Conservation (phyloP, 2,113 vertebrate species). For the Kryptolebias marmoratus region DNA sequence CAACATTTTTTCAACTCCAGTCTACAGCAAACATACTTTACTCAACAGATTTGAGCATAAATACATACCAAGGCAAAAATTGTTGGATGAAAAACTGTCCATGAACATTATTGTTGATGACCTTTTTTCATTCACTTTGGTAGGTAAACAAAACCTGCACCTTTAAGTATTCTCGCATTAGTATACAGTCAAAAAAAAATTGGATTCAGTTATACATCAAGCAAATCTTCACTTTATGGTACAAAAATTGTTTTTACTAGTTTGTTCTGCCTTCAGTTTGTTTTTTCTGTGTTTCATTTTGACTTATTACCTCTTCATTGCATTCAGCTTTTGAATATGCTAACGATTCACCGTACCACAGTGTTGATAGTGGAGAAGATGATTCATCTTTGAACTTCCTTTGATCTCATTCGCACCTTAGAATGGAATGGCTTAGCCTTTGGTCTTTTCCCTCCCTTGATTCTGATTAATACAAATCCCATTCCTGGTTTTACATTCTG, state of each 20-base stretch:
- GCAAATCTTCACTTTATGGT: background rate
- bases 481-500: conserved; percentile 36
- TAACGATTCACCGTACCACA: conserved; percentile 11
- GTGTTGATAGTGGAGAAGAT: conserved; percentile 13
- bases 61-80: too few species aligned
- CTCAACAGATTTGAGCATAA: too few species aligned
- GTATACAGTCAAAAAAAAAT: background rate
- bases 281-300: background rate
- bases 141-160: too few species aligned
- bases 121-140: too few species aligned
- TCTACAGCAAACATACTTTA: too few species aligned
- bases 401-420: conserved; percentile 58
- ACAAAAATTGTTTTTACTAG: background rate
- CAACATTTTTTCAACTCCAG: too few species aligned
- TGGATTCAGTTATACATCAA: background rate
- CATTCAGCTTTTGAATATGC: conserved; percentile 1
- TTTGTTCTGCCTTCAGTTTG: background rate
- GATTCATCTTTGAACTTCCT: conserved; percentile 46
- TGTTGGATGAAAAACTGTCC: too few species aligned
- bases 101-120: too few species aligned
- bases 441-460: conserved; percentile 31
- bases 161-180: background rate
- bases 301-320: background rate
- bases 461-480: conserved; percentile 54
- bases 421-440: conserved; percentile 31